Base-by-base conservation (phyloP, 2,888 invertebrate species). In the Dione vanillae region DNA sequence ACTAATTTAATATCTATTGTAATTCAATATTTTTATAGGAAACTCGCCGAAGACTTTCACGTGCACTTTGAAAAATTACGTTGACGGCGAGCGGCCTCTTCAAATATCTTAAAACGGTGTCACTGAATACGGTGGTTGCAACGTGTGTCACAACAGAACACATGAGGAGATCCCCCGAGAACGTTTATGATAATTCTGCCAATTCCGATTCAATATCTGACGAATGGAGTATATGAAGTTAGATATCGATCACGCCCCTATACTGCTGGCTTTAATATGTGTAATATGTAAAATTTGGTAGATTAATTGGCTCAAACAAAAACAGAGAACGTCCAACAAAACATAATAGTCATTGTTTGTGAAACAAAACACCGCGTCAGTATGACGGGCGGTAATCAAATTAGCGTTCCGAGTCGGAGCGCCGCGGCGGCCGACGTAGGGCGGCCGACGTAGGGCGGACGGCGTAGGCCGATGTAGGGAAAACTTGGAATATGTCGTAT, bases 1-100 rank as follows among this genome's bases (percentile, higher is more conserved):
- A 49, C 56, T 64, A 40, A 71, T 49, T 49, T 62, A 64, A 62
- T 56, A 65, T 70, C 64, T 64, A 65, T 70, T 16, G 70, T 65
- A 72, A 72, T 72, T 72, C 67, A 72, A 67, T 72, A 72, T 59
- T 20, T 27, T 54, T 59, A 41, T 35, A 67, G 47, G 67, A 59
- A 69, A 72, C 67, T 67, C 49, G 62, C 58, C 64, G 49, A 49
- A 45, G 43, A 61, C 67, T 64, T 45, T 19, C 67, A 45, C 59
- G 59, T 67, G 58, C 20, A 54, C 49, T 37, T 45, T 14, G 52
- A 58, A 49, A 65, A 45, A 52, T 71, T 59, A 64, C 58, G 49
- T 58, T 51, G 49, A 10, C 9, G n/a, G 54, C 2, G 16, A 59
- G 52, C 51, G 51, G 27, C 43, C 62, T 43, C 37, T 58, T 20